These are phyloP conservation scores for Sinhomidia bicolor DNA, from an alignment of 2,888 invertebrate species.

Conservation along the genomic window DNA sequence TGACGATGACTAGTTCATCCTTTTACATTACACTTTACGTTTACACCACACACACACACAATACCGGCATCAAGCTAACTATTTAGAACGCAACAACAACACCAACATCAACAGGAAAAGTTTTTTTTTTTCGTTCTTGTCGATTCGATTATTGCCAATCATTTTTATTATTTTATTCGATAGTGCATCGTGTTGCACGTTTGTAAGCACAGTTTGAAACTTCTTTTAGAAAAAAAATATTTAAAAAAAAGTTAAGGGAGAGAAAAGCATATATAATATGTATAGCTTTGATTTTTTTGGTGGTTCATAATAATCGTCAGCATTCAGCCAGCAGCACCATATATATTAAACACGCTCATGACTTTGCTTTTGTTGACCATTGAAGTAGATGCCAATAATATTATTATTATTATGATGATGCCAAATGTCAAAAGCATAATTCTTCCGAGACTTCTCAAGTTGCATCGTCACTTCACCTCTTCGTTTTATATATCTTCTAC, in stretches of 20 bases:
- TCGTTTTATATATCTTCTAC: too few relatives aligned
- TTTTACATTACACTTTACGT: slow-evolving; percentile 1
- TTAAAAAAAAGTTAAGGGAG: too few relatives aligned
- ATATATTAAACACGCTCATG: slow-evolving; percentile 14
- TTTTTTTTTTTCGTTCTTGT: background rate
- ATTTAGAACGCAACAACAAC: background rate
- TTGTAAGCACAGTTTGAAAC: slow-evolving; percentile 48
- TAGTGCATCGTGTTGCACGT: slow-evolving; percentile 51
- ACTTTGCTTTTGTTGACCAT: slow-evolving; percentile 47
- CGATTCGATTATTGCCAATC: slow-evolving; percentile 53
- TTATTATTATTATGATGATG: slow-evolving; percentile 64
- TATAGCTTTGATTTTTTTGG: background rate
- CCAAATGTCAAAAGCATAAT: slow-evolving; percentile 67
- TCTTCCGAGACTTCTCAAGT: background rate
- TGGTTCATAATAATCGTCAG: slow-evolving; percentile 2
- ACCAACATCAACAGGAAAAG: background rate
- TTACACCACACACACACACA: slow-evolving; percentile 26
- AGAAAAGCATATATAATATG: too few relatives aligned
- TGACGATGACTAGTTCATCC: background rate
- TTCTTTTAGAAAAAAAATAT: background rate
- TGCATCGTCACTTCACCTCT: slow-evolving; percentile 44
- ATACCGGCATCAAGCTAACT: background rate
- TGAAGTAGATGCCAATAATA: slow-evolving; percentile 51
- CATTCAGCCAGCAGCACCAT: background rate
- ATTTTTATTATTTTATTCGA: slow-evolving; percentile 52